phyloP scores from a whole-genome alignment of 53 echinoderm and acorn worm genomes.

The Antedon mediterranea region DNA sequence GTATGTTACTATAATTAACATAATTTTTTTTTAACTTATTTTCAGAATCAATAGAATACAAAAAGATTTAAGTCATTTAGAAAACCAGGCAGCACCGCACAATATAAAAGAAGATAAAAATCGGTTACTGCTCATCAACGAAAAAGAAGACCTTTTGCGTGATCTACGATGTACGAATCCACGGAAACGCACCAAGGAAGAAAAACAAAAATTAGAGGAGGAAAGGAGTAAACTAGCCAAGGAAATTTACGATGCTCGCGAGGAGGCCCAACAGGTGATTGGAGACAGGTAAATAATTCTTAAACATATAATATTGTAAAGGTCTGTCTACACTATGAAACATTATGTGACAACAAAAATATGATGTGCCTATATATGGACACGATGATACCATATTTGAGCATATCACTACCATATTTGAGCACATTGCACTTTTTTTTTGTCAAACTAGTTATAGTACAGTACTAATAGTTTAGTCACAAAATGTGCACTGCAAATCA shows the following conservation, averaged over 20 bases:
- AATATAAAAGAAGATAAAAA: constrained; percentile 47
- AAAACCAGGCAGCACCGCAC: constrained; percentile 19
- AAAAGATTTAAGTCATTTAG: constrained; percentile 46
- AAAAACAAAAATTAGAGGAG: constrained; percentile 30
- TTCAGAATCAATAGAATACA: constrained; percentile 26
- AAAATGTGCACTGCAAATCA: neutral
- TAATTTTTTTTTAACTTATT: neutral
- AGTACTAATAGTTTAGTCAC: too few species aligned
- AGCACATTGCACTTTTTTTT: too few species aligned
- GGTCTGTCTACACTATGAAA: too few species aligned
- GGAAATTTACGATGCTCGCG: constrained; percentile 38
- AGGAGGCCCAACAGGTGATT: constrained; percentile 36
- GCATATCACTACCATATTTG: too few species aligned
- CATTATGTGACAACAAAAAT: too few species aligned
- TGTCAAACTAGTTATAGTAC: too few species aligned
- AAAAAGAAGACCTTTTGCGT: constrained; percentile 48
- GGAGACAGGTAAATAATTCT: constrained; percentile 44
- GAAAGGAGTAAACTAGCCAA: constrained; percentile 30
- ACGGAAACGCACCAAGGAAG: constrained; percentile 40
- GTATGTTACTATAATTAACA: too few species aligned
- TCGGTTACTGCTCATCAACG: constrained; percentile 38
- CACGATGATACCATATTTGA: too few species aligned
- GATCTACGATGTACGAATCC: constrained; percentile 39
- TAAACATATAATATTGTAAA: too few species aligned
- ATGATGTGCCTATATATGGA: too few species aligned